Evolutionary conservation across 2,113 vertebrate genomes (phyloP).

Genomic region (Sander lucioperca): DNA sequence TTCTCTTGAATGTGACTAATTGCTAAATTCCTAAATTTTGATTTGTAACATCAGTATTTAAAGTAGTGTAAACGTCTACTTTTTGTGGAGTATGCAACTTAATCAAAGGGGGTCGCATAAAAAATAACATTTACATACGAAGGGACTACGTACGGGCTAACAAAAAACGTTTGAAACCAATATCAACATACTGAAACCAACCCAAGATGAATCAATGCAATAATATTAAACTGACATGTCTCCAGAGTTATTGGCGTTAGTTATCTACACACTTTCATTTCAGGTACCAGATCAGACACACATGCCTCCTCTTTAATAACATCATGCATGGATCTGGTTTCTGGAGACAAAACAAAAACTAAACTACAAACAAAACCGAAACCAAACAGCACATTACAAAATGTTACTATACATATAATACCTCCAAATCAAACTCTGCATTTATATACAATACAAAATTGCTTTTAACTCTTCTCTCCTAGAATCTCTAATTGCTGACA

Average conservation of each 20-base stretch:
- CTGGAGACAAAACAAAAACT: conserved; percentile 68
- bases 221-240: conserved; percentile 55
- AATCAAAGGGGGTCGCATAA: conserved; percentile 10
- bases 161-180: conserved; percentile 33
- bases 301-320: conserved; percentile 59
- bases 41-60: neutral
- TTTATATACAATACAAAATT: conserved; percentile 79
- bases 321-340: conserved; percentile 76
- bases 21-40: neutral
- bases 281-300: conserved; percentile 63
- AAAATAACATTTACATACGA: conserved; percentile 33
- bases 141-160: conserved; percentile 9
- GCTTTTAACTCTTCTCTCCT: conserved; percentile 48
- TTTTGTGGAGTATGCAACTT: conserved; percentile 25
- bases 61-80: conserved; percentile 23
- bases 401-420: conserved; percentile 76
- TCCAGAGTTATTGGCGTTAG: conserved; percentile 46
- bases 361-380: conserved; percentile 64
- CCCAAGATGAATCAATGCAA: conserved; percentile 37
- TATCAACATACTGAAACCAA: conserved; percentile 45
- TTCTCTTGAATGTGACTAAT: conserved; percentile 17
- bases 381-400: conserved; percentile 79
- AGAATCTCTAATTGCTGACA: conserved; percentile 54
- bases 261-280: conserved; percentile 72
- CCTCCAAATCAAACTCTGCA: conserved; percentile 63